These are phyloP conservation scores for Thaleichthys pacificus DNA, from an alignment of 2,797 vertebrate genomes.

Conservation along the genomic window DNA sequence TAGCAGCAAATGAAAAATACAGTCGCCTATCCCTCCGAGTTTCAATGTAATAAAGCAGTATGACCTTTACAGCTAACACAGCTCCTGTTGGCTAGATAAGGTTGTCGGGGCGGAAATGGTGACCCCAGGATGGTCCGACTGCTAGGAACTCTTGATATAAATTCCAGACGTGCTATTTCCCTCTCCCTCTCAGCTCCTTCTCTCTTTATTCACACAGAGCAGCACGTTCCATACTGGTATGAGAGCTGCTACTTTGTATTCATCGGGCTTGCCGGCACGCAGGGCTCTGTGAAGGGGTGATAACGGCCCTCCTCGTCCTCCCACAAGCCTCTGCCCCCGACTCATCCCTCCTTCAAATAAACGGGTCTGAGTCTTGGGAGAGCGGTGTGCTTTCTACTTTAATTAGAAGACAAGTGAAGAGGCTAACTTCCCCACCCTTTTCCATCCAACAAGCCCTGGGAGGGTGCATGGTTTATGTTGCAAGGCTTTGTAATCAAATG, in stretches of 20 bases:
- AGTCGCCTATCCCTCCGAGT: neutral
- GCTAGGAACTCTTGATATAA: neutral
- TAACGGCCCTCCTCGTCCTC: constrained; percentile 58
- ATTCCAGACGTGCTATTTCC: neutral
- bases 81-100: neutral
- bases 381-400: constrained; percentile 55
- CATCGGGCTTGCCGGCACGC: constrained; percentile 28
- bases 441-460: constrained; percentile 31
- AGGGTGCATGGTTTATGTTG: neutral
- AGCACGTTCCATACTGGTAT: constrained; percentile 17
- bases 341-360: constrained; percentile 65
- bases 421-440: constrained; percentile 26
- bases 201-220: constrained; percentile 27
- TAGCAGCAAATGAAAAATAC: neutral
- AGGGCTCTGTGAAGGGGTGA: constrained; percentile 56
- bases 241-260: constrained; percentile 34
- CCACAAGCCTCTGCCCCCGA: constrained; percentile 40
- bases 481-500: constrained; percentile 17
- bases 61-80: no score
- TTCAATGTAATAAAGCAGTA: neutral
- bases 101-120: neutral
- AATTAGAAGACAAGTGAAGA: constrained; percentile 59
- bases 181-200: constrained; percentile 10
- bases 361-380: constrained; percentile 46
- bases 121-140: neutral